Evolutionary conservation across 2,888 invertebrate species (phyloP).

Genomic region (Lycia hirtaria): DNA sequence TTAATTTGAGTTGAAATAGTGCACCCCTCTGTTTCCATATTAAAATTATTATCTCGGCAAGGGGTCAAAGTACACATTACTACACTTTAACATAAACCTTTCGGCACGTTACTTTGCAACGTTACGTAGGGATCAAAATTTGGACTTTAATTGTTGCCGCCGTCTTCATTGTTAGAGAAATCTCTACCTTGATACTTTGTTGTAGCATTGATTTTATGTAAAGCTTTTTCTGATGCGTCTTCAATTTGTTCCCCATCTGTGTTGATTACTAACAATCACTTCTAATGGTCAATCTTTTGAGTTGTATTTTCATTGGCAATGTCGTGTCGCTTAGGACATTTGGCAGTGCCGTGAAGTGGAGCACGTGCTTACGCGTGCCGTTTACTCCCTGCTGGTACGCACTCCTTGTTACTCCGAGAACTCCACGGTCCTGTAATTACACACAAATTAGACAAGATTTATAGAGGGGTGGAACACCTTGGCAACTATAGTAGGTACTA

Average conservation of each 20-base stretch:
- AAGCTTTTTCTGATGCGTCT: constrained; percentile 52
- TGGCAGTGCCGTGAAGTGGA: constrained; percentile 38
- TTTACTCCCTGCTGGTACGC: constrained; percentile 80
- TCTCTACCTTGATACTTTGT: constrained; percentile 59
- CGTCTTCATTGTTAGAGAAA: constrained; percentile 53
- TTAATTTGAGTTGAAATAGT: constrained; percentile 75
- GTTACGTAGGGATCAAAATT: constrained; percentile 71
- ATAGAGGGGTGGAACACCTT: constrained; percentile 85
- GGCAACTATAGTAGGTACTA: constrained; percentile 83
- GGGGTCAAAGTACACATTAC: constrained; percentile 82
- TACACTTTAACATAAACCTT: constrained; percentile 73
- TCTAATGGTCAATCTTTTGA: constrained; percentile 32
- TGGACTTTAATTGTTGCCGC: constrained; percentile 53
- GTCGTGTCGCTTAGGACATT: constrained; percentile 48
- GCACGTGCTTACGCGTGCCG: constrained; percentile 83
- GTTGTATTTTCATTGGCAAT: constrained; percentile 44
- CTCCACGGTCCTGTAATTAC: constrained; percentile 84
- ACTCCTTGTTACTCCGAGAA: constrained; percentile 82
- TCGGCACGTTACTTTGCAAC: constrained; percentile 71
- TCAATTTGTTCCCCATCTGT: constrained; percentile 46
- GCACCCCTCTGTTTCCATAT: constrained; percentile 74
- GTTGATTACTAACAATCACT: constrained; percentile 36
- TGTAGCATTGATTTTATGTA: constrained; percentile 62
- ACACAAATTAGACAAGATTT: constrained; percentile 86
- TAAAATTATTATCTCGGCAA: constrained; percentile 73